A percentile compares a stretch with the other conserved stretches of the same genome.
phyloP scores from a whole-genome alignment of 2,888 invertebrate genomes.

The Drosophila longiperda region DNA sequence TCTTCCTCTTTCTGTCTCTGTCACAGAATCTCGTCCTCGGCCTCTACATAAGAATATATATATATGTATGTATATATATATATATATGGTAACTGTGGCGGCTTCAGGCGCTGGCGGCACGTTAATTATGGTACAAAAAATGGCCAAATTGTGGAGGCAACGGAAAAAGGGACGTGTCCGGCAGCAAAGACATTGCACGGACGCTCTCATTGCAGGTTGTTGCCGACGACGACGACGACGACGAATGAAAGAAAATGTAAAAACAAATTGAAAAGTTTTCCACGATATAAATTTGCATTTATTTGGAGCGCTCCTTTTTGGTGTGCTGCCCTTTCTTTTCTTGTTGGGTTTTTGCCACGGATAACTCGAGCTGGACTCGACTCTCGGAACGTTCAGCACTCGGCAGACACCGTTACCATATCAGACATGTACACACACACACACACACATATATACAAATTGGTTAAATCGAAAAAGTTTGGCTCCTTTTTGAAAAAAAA shows the following conservation, averaged over 20 bases:
- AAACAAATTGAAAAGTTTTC: slow-evolving; percentile 77
- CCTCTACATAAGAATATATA: slow-evolving; percentile 2
- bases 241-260: slow-evolving; percentile 51
- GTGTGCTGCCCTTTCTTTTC: slow-evolving; percentile 19
- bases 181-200: slow-evolving; percentile 24
- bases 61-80: neutral
- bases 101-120: slow-evolving; percentile 49
- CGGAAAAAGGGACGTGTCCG: slow-evolving; percentile 14
- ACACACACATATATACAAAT: slow-evolving; percentile 43
- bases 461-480: slow-evolving; percentile 60
- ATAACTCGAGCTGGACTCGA: slow-evolving; percentile 8
- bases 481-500: slow-evolving; percentile 1
- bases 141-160: slow-evolving; percentile 66
- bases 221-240: slow-evolving; percentile 34
- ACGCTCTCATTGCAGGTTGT: slow-evolving; percentile 53
- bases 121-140: slow-evolving; percentile 72
- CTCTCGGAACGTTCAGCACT: slow-evolving; percentile 12
- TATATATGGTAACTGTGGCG: slow-evolving; percentile 28
- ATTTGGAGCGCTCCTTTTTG: slow-evolving; percentile 67
- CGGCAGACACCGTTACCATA: slow-evolving; percentile 18
- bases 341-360: slow-evolving; percentile 1
- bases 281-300: slow-evolving; percentile 77
- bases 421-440: slow-evolving; percentile 18
- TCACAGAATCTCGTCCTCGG: neutral
- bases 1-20: neutral